Base-by-base conservation (phyloP, 1,140 invertebrate genomes). In the Coptotermes formosanus region DNA sequence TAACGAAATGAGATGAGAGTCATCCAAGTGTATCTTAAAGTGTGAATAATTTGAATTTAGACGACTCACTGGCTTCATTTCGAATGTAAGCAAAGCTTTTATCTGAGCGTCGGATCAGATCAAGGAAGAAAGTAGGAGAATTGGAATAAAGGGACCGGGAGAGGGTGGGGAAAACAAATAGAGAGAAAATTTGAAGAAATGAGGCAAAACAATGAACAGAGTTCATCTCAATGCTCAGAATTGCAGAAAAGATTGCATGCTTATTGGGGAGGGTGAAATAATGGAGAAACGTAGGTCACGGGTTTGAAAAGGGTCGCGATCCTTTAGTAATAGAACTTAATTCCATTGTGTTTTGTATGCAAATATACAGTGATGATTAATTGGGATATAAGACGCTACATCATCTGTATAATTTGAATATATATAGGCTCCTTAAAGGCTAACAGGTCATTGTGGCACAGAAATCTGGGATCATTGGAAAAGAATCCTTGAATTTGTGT, bases 141-240 rank as follows among this genome's bases (percentile, higher is more conserved):
- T 11, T 75, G 64, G n/a, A 75, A n/a, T 6, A 30, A 11, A n/a
- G n/a, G 82, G 43, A 1, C 32, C 12, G 48, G 21, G 4, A 19
- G 59, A 8, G 64, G 9, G 64, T n/a, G n/a, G 64, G 14, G n/a
- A 30, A 85, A 64, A 85, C 64, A 75, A 85, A 85, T 85, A 85
- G 64, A 85, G 85, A 85, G 85, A 81, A 85, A 85, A 85, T 85
- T 75, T 85, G 85, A 85, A 85, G 85, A 85, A 85, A 85, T 85
- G 85, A 85, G 85, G 85, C 85, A 85, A 85, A 82, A 85, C 85
- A 85, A 85, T 85, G 85, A 85, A 81, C 85, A 55, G 82, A 81
- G 64, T 75, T 75, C 25, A 75, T 75, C 64, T 75, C 64, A 30
- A 16, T n/a, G 64, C 30, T 0, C 64, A 30, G 64, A 75, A 25